Evolutionary conservation across 2,888 invertebrate species (phyloP).

Genomic region (Dasysyrphus albostriatus): DNA sequence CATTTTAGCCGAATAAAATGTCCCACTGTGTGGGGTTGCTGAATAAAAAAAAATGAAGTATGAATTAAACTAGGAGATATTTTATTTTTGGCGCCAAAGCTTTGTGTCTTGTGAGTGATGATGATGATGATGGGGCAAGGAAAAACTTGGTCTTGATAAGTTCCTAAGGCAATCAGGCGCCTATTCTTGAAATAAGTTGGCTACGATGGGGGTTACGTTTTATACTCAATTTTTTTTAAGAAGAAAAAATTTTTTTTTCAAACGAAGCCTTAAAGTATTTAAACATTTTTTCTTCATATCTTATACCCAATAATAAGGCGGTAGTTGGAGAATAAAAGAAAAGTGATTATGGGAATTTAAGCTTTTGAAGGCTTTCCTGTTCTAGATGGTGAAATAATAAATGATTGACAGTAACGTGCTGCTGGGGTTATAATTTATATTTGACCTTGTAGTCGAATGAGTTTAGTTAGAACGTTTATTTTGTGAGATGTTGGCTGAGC

Average conservation of each 20-base stretch:
- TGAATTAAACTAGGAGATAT: slow-evolving; percentile 74
- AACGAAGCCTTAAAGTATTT: slow-evolving; percentile 44
- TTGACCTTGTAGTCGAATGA: neutral
- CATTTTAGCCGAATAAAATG: neutral
- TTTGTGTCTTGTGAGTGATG: slow-evolving; percentile 71
- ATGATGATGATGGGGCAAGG: slow-evolving; percentile 67
- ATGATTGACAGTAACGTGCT: neutral
- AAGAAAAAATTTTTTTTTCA: slow-evolving; percentile 25
- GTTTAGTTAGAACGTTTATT: neutral
- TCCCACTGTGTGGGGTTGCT: neutral
- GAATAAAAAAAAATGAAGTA: slow-evolving; percentile 38
- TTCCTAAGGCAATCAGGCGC: slow-evolving; percentile 72
- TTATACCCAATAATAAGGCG: neutral
- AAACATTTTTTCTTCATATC: neutral
- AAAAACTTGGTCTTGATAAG: slow-evolving; percentile 63
- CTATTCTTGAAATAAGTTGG: slow-evolving; percentile 60
- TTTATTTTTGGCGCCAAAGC: slow-evolving; percentile 75
- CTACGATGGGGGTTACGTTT: slow-evolving; percentile 9
- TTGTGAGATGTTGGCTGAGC: neutral
- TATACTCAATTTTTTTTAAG: neutral
- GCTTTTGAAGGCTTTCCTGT: slow-evolving; percentile 22
- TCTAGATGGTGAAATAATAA: slow-evolving; percentile 23
- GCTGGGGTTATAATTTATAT: neutral
- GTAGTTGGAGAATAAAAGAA: neutral
- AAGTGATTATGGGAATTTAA: slow-evolving; percentile 41